These are phyloP conservation scores for Lucifuga dentata DNA, from an alignment of 2,113 vertebrate genomes.

Conservation along the genomic window DNA sequence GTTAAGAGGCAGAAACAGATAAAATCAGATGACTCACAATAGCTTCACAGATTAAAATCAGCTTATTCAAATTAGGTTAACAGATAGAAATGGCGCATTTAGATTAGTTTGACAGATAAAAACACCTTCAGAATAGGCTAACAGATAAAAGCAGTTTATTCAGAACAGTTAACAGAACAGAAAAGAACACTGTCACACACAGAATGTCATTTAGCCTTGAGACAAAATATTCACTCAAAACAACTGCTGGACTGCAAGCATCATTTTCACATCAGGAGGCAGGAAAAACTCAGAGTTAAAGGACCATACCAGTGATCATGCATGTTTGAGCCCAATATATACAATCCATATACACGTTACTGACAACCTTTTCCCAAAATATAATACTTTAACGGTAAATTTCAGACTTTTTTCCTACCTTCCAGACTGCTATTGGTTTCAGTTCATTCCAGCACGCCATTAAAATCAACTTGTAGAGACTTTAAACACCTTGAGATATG, in stretches of 20 bases:
- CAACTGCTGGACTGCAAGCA: background rate
- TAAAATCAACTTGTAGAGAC: too few relatives aligned
- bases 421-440: too few relatives aligned
- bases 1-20: constrained; percentile 13
- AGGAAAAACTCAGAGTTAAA: too few relatives aligned
- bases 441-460: too few relatives aligned
- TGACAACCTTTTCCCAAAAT: too few relatives aligned
- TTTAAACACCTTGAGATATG: too few relatives aligned
- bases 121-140: constrained; percentile 3
- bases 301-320: too few relatives aligned
- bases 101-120: constrained; percentile 8
- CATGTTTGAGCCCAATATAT: too few relatives aligned
- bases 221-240: too few relatives aligned
- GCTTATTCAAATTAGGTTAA: constrained; percentile 10
- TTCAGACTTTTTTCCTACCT: too few relatives aligned
- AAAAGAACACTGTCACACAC: background rate
- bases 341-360: too few relatives aligned
- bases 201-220: background rate
- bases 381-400: too few relatives aligned
- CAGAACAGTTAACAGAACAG: background rate
- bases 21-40: constrained; percentile 10
- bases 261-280: background rate
- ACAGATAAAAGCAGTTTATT: constrained; percentile 2
- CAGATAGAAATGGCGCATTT: background rate
- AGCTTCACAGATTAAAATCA: constrained; percentile 25